Base-by-base conservation (phyloP, 2,797 vertebrate species). In the Sebastes itinus region DNA sequence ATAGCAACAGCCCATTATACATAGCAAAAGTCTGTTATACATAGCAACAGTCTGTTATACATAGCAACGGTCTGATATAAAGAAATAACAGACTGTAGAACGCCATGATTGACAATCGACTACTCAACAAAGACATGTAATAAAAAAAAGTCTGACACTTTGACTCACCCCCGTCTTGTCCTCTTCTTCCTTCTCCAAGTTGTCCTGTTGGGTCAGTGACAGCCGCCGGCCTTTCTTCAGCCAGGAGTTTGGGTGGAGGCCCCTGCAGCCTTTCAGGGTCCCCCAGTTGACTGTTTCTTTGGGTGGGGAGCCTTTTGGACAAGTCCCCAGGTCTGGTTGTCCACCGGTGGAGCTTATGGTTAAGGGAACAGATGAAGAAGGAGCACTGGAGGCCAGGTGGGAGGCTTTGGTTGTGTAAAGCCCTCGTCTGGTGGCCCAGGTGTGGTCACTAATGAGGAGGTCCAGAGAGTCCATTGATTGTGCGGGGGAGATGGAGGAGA, bases 171-270 rank as follows among this genome's bases (percentile, higher is more conserved):
- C 58, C 0, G 33, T 65, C 30, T 60, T 74, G 46, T 81, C 83
- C 13, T 81, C 85, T 0, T 85, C 92, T 14, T 95, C 94, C 32
- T 92, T 93, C n/a, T 95, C 92, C 54, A 74, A 62, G 30, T 86
- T 93, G 42, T 96, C 94, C 46, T 92, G 96, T 58, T 95, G 96
- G 20, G 92, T 96, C 1, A 97, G 91, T 0, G 96, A 96, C 90
- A 96, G 93, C 81, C 95, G 87, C 77, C 92, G 79, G 81, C 88
- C 86, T 84, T 89, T 97, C 91, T 95, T 97, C 77, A 97, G 81
- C 97, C 97, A 97, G 0, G 94, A 94, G 79, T 96, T 96, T 9
- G 96, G 96, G 78, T 97, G 97, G 27, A 97, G 90, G 35, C 95
- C 95, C 30, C 94, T 91, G 54, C 92, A 71, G 68, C 82, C 62